Evolutionary conservation across 2,113 vertebrate genomes (phyloP), one percentile per base, ranked within the genome.

Genomic region (Scartelaos histophorus): DNA sequence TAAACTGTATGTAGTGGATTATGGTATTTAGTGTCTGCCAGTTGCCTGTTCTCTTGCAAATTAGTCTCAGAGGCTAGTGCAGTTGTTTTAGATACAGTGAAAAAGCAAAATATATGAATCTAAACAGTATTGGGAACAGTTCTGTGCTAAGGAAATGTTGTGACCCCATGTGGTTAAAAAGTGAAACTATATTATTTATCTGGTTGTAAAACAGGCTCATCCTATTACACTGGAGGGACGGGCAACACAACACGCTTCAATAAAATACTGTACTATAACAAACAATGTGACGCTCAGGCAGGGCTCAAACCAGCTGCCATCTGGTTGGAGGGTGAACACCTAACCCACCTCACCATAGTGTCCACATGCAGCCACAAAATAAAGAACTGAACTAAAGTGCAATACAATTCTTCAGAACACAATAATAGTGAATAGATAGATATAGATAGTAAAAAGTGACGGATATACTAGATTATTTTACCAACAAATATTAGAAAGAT

Each of bases 161-260:
- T 85, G 89, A 83, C 91, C 71, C 80, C 89, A 0, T 79, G 90
- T 90, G 91, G 89, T 78, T 67, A 68, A 80, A 75, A 56, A 24
- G 71, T 67, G 67, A 34, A 70, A 81, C 29, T n/a, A 54, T 54
- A n/a, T 7, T 12, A 2, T 47, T 43, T 43, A 16, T 54, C 5
- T 54, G n/a, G 19, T 21, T 10, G 0, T 10, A 47, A 12, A 16
- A 47, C 13, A 47, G 46, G 2, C n/a, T 54, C 19, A n/a, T 1
- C 5, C 17, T 9, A n/a, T 53, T 16, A 16, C 46, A 13, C 1
- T 15, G 15, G 3, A 47, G 10, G 11, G 12, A 47, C 13, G 11
- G 46, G 46, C 46, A 10, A 10, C 38, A 43, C 38, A 43, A 43
- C 7, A 43, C 9, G 7, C 35, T 7, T 5, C 35, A 38, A 38